Base-by-base conservation (phyloP, 2,797 vertebrate genomes). In the Pygocentrus nattereri region DNA sequence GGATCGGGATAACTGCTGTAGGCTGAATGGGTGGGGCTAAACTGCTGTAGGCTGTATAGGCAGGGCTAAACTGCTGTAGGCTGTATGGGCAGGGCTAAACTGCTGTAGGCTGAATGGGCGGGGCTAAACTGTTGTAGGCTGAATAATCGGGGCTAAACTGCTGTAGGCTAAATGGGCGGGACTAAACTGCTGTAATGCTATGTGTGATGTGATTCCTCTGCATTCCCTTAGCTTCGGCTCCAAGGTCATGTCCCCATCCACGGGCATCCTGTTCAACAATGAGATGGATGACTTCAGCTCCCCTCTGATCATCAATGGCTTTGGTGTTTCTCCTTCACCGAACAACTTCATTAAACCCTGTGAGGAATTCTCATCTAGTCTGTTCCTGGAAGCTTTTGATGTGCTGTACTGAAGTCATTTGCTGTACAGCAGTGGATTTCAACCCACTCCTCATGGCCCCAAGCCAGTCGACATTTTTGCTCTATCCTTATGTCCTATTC, bases 211-310 rank as follows among this genome's bases (percentile, higher is more conserved):
- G 18, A 27, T 19, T 59, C 0, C 15, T 83, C 83, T 82, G 15
- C 83, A 0, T 85, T 88, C 81, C 69, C 61, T n/a, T 86, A 99
- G 98, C 85, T 96, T 99, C 41, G 98, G 98, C 77, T 97, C 98
- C 52, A 96, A 96, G 84, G 88, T 99, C 25, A 92, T 95, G 81
- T 99, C 98, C 16, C 71, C 0, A 0, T 93, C 93, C 67, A 98
- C 94, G 0, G 98, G 98, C 58, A 98, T 99, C 47, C 38, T 99
- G 68, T 95, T 96, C 78, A 99, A 99, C 16, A 94, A 99, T 0
- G 96, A 98, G 90, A 99, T 99, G 98, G 97, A 98, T 0, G 98
- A 99, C 94, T 99, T 99, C 92, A 97, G 97, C 90, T 97, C 96
- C 0, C 97, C 97, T 0, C 19, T 91, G 62, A 95, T 97, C 73